phyloP scores from a whole-genome alignment of 1,140 invertebrate genomes.

The Meteorus sp. region DNA sequence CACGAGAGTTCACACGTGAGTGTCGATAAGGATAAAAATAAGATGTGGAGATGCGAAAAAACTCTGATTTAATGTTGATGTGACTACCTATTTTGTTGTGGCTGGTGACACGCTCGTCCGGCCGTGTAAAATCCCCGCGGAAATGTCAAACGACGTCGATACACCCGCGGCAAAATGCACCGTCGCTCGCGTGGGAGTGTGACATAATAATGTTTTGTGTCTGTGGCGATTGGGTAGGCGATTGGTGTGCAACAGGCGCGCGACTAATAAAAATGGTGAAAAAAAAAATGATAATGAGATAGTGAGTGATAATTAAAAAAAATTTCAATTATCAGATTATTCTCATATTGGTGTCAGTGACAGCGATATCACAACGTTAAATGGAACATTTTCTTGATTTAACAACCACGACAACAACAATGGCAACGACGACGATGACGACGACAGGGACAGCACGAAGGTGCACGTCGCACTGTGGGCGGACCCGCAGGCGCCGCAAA shows the following conservation, averaged over 20 bases:
- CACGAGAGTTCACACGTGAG: no score
- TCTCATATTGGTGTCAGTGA: no score
- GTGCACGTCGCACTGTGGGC: constrained; percentile 30
- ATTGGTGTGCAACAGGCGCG: no score
- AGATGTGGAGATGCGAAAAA: no score
- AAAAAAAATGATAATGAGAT: no score
- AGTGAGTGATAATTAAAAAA: no score
- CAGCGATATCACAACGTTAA: no score
- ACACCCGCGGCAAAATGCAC: constrained; percentile 31
- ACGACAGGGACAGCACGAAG: constrained; percentile 27
- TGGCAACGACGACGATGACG: not conserved
- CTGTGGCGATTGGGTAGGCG: constrained; percentile 19
- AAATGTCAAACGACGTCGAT: constrained; percentile 47
- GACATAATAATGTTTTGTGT: constrained; percentile 45
- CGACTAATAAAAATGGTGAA: no score
- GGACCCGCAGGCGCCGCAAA: constrained; percentile 28
- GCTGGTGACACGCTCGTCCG: constrained; percentile 13
- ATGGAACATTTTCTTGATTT: no score
- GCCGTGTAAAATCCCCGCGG: constrained; percentile 26
- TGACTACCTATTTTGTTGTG: not conserved
- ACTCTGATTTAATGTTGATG: not conserved
- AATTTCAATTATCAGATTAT: no score
- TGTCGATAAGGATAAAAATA: no score
- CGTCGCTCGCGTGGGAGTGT: constrained; percentile 50
- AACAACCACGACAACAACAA: not conserved